Conservation (phyloP, 2,888 invertebrate genomes). For the Doris montereyensis region DNA sequence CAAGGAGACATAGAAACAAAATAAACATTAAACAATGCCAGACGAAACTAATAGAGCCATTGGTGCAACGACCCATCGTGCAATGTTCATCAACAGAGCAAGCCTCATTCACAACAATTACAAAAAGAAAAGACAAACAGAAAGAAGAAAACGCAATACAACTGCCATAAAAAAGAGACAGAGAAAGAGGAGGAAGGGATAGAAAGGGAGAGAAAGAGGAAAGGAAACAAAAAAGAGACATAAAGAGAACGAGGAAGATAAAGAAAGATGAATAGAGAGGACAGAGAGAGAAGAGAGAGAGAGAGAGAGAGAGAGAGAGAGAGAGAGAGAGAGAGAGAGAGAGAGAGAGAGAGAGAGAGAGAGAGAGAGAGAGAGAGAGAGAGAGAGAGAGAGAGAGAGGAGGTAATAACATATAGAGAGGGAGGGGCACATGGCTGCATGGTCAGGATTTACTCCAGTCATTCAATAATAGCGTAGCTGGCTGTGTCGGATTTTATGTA, state of each 20-base stretch:
- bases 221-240: not conserved
- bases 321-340: not conserved
- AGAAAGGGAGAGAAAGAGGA: not conserved
- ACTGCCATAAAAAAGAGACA: not conserved
- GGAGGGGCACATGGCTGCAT: too few relatives aligned
- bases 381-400: not conserved
- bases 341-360: not conserved
- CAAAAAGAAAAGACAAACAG: too few relatives aligned
- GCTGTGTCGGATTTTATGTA: too few relatives aligned
- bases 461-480: too few relatives aligned
- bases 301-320: not conserved
- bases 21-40: too few relatives aligned
- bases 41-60: too few relatives aligned
- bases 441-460: too few relatives aligned
- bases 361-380: not conserved
- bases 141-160: conserved; percentile 30
- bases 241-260: not conserved
- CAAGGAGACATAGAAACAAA: too few relatives aligned
- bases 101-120: too few relatives aligned
- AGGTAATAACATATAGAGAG: too few relatives aligned
- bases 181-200: conserved; percentile 23
- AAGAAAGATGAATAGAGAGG: not conserved
- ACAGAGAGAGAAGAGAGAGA: not conserved
- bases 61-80: too few relatives aligned
- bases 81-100: too few relatives aligned